phyloP scores from a whole-genome alignment of 2,888 invertebrate species.

The Lamellibrachia columna region DNA sequence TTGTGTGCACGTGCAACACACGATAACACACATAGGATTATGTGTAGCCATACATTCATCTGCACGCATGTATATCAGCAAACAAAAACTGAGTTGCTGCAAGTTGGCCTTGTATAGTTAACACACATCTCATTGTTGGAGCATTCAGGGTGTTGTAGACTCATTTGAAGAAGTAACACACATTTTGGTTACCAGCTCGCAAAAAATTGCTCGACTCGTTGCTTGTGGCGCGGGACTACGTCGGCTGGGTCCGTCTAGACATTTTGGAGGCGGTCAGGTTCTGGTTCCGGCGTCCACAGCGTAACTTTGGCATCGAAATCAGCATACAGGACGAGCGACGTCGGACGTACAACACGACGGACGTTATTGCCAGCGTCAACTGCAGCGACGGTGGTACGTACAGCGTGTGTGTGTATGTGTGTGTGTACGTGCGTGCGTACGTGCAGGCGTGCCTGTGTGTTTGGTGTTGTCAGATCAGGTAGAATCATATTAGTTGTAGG shows the following conservation, averaged over 20 bases:
- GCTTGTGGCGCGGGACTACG: slow-evolving; percentile 16
- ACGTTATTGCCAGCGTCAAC: neutral
- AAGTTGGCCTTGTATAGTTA: too few species aligned
- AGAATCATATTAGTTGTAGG: too few species aligned
- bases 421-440: too few species aligned
- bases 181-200: neutral
- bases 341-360: neutral
- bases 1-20: too few species aligned
- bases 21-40: too few species aligned
- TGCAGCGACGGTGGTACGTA: neutral
- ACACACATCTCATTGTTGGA: too few species aligned
- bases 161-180: neutral
- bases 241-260: slow-evolving; percentile 23
- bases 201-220: slow-evolving; percentile 11
- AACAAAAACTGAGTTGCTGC: too few species aligned
- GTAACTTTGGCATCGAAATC: slow-evolving; percentile 25
- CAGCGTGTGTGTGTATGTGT: too few species aligned
- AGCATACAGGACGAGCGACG: slow-evolving; percentile 19
- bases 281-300: slow-evolving; percentile 21
- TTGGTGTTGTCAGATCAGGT: too few species aligned
- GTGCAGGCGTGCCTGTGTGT: too few species aligned
- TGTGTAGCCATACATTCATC: too few species aligned
- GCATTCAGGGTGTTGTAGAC: neutral
- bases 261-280: neutral
- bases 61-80: too few species aligned